These are phyloP conservation scores for Uropsilus gracilis DNA, from an alignment of 2,113 vertebrate genomes.

Conservation along the genomic window DNA sequence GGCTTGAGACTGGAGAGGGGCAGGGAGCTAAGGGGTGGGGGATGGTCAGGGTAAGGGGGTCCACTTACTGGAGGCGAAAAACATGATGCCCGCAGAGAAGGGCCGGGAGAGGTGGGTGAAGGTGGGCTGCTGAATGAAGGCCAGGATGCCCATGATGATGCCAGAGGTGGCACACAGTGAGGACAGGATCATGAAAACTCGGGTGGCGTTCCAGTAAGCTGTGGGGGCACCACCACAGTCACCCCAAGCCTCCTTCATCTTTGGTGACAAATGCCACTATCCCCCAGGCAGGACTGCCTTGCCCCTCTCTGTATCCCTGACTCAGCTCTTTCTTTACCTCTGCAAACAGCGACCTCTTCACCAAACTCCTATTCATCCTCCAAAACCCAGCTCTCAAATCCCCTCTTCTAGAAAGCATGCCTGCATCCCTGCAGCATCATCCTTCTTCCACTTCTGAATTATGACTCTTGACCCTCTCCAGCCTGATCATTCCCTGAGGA, in stretches of 20 bases:
- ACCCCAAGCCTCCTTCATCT: neutral
- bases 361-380: neutral
- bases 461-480: neutral
- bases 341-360: neutral
- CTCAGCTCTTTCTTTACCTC: neutral
- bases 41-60: fast-evolving
- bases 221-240: neutral
- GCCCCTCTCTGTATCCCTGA: fast-evolving
- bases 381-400: neutral
- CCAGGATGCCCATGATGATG: constrained; percentile 91
- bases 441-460: too few relatives aligned
- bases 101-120: constrained; percentile 91
- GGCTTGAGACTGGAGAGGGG: neutral
- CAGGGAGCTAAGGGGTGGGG: too few relatives aligned
- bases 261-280: fast-evolving
- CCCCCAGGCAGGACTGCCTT: neutral
- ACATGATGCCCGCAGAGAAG: constrained; percentile 92
- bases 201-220: constrained; percentile 95
- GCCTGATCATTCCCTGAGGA: neutral
- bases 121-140: constrained; percentile 91
- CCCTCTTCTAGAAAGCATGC: neutral
- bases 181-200: constrained; percentile 95
- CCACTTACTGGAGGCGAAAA: constrained; percentile 93
- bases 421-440: too few relatives aligned
- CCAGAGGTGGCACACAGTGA: constrained; percentile 91